Evolutionary conservation across 2,113 vertebrate genomes (phyloP), one percentile per base, ranked within the genome.

Genomic region (Hyaena hyaena): DNA sequence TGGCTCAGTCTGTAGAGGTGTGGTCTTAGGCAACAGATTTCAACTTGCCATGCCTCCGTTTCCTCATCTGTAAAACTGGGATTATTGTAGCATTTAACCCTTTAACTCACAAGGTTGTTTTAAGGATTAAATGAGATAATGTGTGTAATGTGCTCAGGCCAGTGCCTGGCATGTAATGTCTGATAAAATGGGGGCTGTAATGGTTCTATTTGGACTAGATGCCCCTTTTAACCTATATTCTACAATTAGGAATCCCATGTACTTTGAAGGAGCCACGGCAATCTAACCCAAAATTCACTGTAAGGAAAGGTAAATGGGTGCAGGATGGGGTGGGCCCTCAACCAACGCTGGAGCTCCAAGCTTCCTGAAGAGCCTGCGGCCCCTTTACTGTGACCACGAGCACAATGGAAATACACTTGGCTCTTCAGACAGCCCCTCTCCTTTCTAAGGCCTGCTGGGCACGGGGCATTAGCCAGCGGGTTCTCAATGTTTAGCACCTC

Each of bases 41-140:
- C 66, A 95, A 63, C 74, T 87, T 48, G 65, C 10, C 48, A 10
- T 48, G 66, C n/a, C 85, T 95, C 93, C 66, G 24, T 39, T 55
- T 90, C 74, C 35, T 85, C 35, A 23, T 66, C 65, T 77, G 9
- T 93, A 80, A 93, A 92, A 88, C 35, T 28, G 83, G 63, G 93
- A 74, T 50, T 88, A 35, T 33, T 76, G 33, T 17, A 90, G 45
- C 39, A 85, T 8, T 16, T 45, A 79, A 84, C 16, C 23, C 33
- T 10, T 16, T 45, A 79, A 88, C 16, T 26, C 26, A 35, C 0
- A 0, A 55, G 53, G 33, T 80, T 79, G 4, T 84, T 77, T 88
- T 43, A 80, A 92, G 82, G 82, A 86, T 86, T 95, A 89, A 93
- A 61, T 33, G 39, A 91, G 73, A 83, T 33, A 35, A n/a, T 45